Evolutionary conservation across 2,888 invertebrate species (phyloP), one percentile per base, ranked within the genome.

Genomic region (Andrena trimmerana): DNA sequence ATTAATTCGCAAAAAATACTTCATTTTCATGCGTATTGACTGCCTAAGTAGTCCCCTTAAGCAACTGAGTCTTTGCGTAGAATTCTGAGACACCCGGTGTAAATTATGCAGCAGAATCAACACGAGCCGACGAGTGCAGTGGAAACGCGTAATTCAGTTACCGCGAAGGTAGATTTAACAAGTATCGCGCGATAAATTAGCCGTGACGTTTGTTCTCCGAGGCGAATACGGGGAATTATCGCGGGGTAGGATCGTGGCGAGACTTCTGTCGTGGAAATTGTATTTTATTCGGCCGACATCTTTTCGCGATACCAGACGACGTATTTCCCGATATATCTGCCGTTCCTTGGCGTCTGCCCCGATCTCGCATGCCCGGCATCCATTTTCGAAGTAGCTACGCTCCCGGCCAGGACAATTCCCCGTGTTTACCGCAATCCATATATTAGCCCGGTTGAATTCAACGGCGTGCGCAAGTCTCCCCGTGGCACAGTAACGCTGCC

Each of bases 361-460:
- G 52, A 36, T 63, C 71, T 71, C 59, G 78, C 65, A 31, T 71
- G 74, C 10, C 10, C 10, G 6, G 13, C 16, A 52, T 81, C 62
- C 62, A 68, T 81, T 81, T 81, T 77, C 72, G 50, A 72, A 67
- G n/a, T 36, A 10, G 16, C 71, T 42, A 4, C 13, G 70, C 76
- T 13, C 10, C 13, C 50, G 10, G 4, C 29, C 65, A 8, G 16
- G 24, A 24, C 10, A 42, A 33, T 62, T 62, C 62, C n/a, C 31
- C 2, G 8, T 62, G 62, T 62, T 33, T 33, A n/a, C 62, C 62
- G 20, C 31, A 1, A 62, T 62, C 62, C 48, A 27, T 24, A 27
- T 20, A 27, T 48, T 60, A 48, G 4, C 20, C 2, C 13, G 36
- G n/a, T 29, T 7, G 48, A 52, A 63, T 50, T 50, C 52, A 62